Base-by-base conservation (phyloP, 2,113 vertebrate species). In the Columba livia region DNA sequence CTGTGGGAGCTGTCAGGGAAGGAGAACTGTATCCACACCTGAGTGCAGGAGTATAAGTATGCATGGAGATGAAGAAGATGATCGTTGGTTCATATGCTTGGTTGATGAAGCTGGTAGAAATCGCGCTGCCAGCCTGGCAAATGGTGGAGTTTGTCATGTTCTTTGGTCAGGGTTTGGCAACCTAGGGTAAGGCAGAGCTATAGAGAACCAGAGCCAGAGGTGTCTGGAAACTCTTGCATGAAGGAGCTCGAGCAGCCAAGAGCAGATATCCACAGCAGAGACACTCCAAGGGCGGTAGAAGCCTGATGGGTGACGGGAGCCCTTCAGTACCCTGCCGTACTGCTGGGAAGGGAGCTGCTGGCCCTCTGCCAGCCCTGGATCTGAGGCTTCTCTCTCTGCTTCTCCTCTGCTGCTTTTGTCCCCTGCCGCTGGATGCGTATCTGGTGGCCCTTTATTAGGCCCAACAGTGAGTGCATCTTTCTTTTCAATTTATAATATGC, bases 71-170 rank as follows among this genome's bases (percentile, higher is more conserved):
- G 34, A 83, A 36, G 34, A 57, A 17, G 50, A 85, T 20, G 54
- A 42, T 53, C 19, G 40, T 79, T 82, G 36, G 12, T 62, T 88
- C 25, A 5, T 28, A 12, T 21, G 9, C 19, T 36, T 79, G 42
- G 29, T 51, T 47, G 38, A 50, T 54, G 38, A 70, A 83, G 32
- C 26, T 64, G 67, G 17, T 28, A 57, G 71, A 40, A 40, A 70
- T 15, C 1, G 1, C 8, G 10, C 34, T 85, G 36, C 38, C 36
- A 65, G 34, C 16, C 57, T 44, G 12, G 13, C 2, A 4, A 61
- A 34, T 0, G 3, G 34, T 60, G 57, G 65, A 75, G 12, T 66
- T 51, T 69, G 12, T 47, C 1, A 0, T 53, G 13, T 31, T 79
- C 61, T 82, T 65, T 62, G 34, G 15, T n/a, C 50, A n/a, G 31